Conservation (phyloP, 2,797 vertebrate genomes). For the Tapera naevia region DNA sequence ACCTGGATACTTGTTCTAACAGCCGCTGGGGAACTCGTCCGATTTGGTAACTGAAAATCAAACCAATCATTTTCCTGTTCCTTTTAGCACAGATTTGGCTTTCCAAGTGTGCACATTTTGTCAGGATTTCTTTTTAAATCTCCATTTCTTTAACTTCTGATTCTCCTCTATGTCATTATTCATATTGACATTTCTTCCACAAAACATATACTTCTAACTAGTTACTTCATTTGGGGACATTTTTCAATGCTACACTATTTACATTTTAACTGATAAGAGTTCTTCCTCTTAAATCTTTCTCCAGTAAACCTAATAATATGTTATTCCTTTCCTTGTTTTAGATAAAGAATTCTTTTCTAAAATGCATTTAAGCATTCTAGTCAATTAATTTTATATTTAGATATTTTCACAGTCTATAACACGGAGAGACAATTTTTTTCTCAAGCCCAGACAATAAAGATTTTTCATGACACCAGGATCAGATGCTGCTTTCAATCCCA, state of each 20-base stretch:
- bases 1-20: neutral
- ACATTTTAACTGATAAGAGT: neutral
- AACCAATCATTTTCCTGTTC: fast-evolving
- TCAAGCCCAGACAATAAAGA: neutral
- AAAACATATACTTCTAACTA: neutral
- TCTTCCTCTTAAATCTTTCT: neutral
- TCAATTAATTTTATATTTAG: neutral
- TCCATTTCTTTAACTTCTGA: neutral
- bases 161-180: neutral
- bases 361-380: neutral
- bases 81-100: neutral
- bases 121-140: neutral
- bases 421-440: neutral
- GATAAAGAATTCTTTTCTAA: neutral
- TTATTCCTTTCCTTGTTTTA: neutral
- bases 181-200: neutral
- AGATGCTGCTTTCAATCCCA: neutral
- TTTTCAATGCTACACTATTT: neutral
- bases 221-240: neutral
- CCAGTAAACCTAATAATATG: neutral
- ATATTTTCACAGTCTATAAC: neutral
- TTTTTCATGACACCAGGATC: neutral
- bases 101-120: neutral
- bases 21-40: neutral
- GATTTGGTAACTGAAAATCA: neutral